phyloP scores from a whole-genome alignment of 2,113 vertebrate genomes.

The Semicossyphus pulcher region DNA sequence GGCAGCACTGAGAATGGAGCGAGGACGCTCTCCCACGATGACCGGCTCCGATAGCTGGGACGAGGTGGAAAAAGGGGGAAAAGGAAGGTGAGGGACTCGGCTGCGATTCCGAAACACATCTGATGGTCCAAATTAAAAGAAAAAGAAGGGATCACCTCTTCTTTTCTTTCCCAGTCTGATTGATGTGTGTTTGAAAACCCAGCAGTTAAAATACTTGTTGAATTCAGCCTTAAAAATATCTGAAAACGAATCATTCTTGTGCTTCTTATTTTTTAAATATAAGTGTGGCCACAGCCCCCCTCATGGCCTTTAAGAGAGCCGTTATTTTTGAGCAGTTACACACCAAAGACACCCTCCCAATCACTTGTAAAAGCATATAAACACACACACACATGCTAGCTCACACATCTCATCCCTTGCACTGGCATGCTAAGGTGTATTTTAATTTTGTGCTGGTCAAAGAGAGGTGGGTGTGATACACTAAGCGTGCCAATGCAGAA shows the following conservation, averaged over 20 bases:
- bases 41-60: constrained; percentile 45
- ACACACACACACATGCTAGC: constrained; percentile 1
- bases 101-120: too few species aligned
- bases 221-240: constrained; percentile 6
- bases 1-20: constrained; percentile 59
- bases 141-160: not conserved
- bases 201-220: not conserved
- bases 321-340: constrained; percentile 40
- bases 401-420: constrained; percentile 15
- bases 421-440: constrained; percentile 50
- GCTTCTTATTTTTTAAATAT: not conserved
- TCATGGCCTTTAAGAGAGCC: constrained; percentile 30
- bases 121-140: not conserved
- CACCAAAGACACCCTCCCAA: constrained; percentile 34
- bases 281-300: constrained; percentile 18
- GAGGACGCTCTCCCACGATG: constrained; percentile 74
- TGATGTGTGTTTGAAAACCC: not conserved
- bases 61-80: constrained; percentile 15
- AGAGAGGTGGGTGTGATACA: constrained; percentile 59
- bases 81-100: constrained; percentile 22
- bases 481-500: constrained; percentile 48
- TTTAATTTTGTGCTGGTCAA: constrained; percentile 57
- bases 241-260: not conserved
- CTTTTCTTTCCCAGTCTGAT: not conserved
- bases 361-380: constrained; percentile 23